Percentiles rank a stretch among this genome's conserved stretches.
Conservation (phyloP, 2,113 vertebrate species). For the Mesitornis unicolor region DNA sequence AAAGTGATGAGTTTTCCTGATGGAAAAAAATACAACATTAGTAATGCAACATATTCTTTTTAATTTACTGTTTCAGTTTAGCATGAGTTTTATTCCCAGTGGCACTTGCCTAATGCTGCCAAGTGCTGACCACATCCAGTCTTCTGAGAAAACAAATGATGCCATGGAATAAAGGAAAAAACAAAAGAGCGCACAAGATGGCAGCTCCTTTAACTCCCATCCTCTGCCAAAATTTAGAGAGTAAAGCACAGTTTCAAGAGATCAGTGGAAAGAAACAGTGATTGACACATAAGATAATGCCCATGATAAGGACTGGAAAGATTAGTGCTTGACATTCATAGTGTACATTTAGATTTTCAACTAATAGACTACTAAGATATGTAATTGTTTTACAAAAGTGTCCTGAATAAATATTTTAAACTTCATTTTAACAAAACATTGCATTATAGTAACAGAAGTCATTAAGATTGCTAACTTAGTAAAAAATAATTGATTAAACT, state of each 20-base stretch:
- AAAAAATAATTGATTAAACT: background rate
- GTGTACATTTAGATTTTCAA: background rate
- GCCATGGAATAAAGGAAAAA: background rate
- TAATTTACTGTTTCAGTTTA: background rate
- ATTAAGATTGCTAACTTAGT: background rate
- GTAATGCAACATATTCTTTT: background rate
- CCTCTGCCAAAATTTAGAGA: background rate
- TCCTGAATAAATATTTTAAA: background rate
- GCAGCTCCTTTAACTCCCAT: background rate
- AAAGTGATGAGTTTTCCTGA: background rate
- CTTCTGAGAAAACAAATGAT: background rate
- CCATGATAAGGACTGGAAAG: background rate
- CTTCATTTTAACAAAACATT: background rate
- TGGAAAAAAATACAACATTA: background rate
- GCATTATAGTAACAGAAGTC: background rate
- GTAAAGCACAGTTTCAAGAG: background rate
- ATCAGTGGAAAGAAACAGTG: background rate
- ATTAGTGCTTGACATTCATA: background rate
- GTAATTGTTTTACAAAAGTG: background rate
- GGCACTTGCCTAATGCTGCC: background rate
- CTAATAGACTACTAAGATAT: background rate
- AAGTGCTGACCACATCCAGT: background rate
- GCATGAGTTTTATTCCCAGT: background rate
- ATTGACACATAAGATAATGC: background rate
- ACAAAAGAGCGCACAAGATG: background rate